Percentiles rank a stretch among this genome's conserved stretches.
Evolutionary conservation across 2,888 invertebrate species (phyloP).

Genomic region (Corbicula japonica): DNA sequence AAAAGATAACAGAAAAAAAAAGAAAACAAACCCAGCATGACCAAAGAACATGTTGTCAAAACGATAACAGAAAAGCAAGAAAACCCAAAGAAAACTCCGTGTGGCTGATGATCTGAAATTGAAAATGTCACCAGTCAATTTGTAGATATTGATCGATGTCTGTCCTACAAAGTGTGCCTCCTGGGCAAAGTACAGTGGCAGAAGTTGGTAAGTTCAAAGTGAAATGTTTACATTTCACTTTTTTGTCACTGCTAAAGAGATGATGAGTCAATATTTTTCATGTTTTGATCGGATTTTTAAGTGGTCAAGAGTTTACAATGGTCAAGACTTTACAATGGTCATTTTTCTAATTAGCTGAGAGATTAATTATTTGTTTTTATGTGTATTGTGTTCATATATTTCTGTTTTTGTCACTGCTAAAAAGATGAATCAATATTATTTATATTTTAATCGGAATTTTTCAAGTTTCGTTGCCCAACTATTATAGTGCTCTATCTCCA

Average conservation of each 20-base stretch:
- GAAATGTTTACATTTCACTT: slow-evolving; percentile 4
- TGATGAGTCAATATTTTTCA: no score
- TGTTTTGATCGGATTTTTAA: not conserved
- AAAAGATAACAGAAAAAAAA: not conserved
- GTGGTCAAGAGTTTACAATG: not conserved
- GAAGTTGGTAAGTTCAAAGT: slow-evolving; percentile 9
- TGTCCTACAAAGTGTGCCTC: slow-evolving; percentile 3
- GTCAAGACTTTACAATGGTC: not conserved
- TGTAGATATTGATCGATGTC: slow-evolving; percentile 13
- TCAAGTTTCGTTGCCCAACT: no score
- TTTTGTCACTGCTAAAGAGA: no score
- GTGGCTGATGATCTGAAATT: not conserved
- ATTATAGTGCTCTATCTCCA: no score
- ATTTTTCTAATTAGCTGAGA: not conserved
- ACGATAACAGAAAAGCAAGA: not conserved
- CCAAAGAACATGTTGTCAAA: not conserved
- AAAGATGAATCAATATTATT: no score
- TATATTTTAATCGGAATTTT: no score
- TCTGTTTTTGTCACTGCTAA: not conserved
- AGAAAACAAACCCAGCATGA: not conserved
- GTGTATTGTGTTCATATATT: not conserved
- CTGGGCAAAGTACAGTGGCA: not conserved
- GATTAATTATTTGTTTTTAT: not conserved
- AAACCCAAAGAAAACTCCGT: not conserved
- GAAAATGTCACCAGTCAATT: slow-evolving; percentile 8